Base-by-base conservation (phyloP, 1,140 invertebrate genomes). In the Trachymyrmex cornetzi region DNA sequence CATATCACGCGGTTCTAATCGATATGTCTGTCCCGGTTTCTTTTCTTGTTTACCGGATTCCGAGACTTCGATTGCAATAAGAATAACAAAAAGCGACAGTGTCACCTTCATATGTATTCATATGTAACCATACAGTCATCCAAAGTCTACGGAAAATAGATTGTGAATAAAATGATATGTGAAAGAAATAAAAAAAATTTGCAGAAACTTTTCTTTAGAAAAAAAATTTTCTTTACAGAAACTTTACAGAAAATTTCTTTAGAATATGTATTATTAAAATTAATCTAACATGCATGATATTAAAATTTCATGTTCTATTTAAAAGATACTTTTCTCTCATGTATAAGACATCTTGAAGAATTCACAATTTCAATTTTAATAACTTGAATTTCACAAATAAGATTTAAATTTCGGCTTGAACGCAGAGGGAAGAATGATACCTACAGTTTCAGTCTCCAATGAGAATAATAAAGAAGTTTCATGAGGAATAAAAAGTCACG, bases 11-110 rank as follows among this genome's bases (percentile, higher is more conserved):
- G 48, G 1, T 50, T 50, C 61, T 24, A n/a, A 79, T 80, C 77
- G 63, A 80, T 80, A 80, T 44, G 34, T 67, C 3, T 27, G 77
- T 53, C 48, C 30, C 48, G 63, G 44, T 80, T 80, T 67, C 59
- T 80, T 24, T 30, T 80, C 63, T 67, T 67, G 63, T 67, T 80
- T 80, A 67, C 77, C 16, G 27, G n/a, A 67, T 67, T 67, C n/a
- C 27, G 7, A 34, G 66, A 30, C 27, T 79, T 48, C 1, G 6
- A 34, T 79, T 24, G 19, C 57, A 63, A 48, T 19, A 16, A 30
- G 38, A 4, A 53, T 30, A 16, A 66, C 14, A 34, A 50, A 48
- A 27, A 12, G 6, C 44, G 12, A 53, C 44, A 50, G 3, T 16
- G 6, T 3, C 12, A n/a, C 1, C 2, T 64, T 77, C 38, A 16